Evolutionary conservation across 2,888 invertebrate genomes (phyloP), one percentile per base, ranked within the genome.

Genomic region (Acleris literana): DNA sequence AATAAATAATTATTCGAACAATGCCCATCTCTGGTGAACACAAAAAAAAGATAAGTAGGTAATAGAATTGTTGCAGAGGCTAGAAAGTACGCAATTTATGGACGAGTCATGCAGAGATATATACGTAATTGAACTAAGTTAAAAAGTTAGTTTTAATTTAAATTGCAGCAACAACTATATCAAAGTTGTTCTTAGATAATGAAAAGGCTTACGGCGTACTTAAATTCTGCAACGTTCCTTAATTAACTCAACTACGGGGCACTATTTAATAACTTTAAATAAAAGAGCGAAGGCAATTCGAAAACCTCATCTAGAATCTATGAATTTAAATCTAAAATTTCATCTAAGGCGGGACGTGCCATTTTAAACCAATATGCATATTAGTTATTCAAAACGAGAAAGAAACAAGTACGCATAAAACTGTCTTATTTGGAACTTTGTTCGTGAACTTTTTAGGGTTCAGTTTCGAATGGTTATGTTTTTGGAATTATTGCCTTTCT

Each of bases 351-450:
- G 48, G 58, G 39, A 52, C 57, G 58, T 39, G 59, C 64, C 70
- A 70, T 64, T 72, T 71, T 70, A 71, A 71, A 70, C 64, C 64
- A 72, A 74, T 74, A 68, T 71, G 66, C 72, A 72, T 71, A 72
- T 69, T 71, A 39, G 13, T 73, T 63, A 63, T 58, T 51, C 57
- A 48, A 7, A 33, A 39, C 57, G 22, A 62, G 13, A 39, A 39
- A 39, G 39, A 39, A 39, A 39, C 39, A 39, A 13, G 13, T 13
- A 13, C 39, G 9, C 2, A 1, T 4, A 39, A 39, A 39, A 39
- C 9, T 39, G 39, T 39, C 4, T 39, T 39, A 39, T 39, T 39
- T 13, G 13, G 0, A 39, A 4, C 39, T 39, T 39, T 39, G 5
- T 39, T 39, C 4, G 13, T 9, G 13, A 13, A 39, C 13, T 39